Evolutionary conservation across 2,113 vertebrate species (phyloP).

Genomic region (Canis aureus): DNA sequence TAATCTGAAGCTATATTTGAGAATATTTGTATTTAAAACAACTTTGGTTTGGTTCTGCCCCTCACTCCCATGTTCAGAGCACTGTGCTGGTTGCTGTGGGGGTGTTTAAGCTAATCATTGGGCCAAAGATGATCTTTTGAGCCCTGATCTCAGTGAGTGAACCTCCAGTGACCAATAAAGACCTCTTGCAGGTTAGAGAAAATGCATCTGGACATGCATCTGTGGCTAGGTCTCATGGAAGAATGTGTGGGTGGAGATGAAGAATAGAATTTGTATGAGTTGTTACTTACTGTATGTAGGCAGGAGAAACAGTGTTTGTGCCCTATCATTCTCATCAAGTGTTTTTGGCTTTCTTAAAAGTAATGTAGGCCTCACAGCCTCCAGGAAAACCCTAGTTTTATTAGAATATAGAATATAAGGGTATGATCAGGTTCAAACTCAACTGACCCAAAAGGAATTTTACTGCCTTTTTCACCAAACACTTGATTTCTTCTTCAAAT

Average conservation of each 20-base stretch:
- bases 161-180: neutral
- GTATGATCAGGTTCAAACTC: neutral
- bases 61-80: neutral
- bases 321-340: neutral
- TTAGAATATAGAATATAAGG: neutral
- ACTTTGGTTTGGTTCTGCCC: neutral
- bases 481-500: neutral
- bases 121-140: neutral
- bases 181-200: neutral
- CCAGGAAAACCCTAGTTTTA: slow-evolving; percentile 18
- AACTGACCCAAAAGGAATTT: neutral
- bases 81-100: neutral
- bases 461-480: neutral
- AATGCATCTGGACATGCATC: neutral
- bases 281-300: neutral
- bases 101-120: neutral
- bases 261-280: neutral
- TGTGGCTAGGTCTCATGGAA: neutral
- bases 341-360: neutral
- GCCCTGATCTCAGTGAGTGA: neutral
- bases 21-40: neutral
- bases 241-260: neutral
- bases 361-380: neutral
- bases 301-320: neutral
- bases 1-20: neutral